phyloP scores from a whole-genome alignment of 2,888 invertebrate species.

The Acronicta leporina region DNA sequence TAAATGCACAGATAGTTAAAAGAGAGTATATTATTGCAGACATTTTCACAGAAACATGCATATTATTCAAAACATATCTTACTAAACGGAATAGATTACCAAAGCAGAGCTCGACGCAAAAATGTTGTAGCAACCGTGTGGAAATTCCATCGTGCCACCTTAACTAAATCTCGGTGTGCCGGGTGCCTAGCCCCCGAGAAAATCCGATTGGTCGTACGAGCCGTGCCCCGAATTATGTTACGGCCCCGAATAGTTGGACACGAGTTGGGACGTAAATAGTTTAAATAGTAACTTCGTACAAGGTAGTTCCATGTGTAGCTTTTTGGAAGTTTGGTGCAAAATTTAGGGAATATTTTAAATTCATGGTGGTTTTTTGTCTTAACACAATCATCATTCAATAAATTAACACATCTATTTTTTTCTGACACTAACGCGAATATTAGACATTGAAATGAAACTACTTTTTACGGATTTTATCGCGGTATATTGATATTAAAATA shows the following conservation, averaged over 20 bases:
- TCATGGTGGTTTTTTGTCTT: no score
- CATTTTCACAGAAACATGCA: no score
- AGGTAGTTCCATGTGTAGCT: constrained; percentile 34
- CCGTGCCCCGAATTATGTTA: constrained; percentile 51
- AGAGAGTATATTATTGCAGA: no score
- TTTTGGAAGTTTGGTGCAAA: constrained; percentile 10
- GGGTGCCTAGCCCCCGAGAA: constrained; percentile 52
- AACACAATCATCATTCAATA: no score
- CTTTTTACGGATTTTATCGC: no score
- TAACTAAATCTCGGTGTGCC: constrained; percentile 60
- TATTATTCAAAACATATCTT: not conserved
- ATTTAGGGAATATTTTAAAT: not conserved
- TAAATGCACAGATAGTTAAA: no score
- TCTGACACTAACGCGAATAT: no score
- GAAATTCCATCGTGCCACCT: constrained; percentile 35
- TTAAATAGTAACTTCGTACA: constrained; percentile 48
- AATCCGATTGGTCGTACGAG: constrained; percentile 61
- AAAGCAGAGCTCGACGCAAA: constrained; percentile 19
- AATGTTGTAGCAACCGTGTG: constrained; percentile 20
- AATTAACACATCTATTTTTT: no score
- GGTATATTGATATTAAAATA: no score
- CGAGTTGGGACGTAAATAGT: constrained; percentile 55
- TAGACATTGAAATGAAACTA: no score
- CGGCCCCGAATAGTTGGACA: constrained; percentile 51
- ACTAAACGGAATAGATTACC: not conserved